Percentiles rank a stretch among this genome's conserved stretches.
Conservation (phyloP, 2,797 vertebrate species). For the Tympanoctomys barrerae region DNA sequence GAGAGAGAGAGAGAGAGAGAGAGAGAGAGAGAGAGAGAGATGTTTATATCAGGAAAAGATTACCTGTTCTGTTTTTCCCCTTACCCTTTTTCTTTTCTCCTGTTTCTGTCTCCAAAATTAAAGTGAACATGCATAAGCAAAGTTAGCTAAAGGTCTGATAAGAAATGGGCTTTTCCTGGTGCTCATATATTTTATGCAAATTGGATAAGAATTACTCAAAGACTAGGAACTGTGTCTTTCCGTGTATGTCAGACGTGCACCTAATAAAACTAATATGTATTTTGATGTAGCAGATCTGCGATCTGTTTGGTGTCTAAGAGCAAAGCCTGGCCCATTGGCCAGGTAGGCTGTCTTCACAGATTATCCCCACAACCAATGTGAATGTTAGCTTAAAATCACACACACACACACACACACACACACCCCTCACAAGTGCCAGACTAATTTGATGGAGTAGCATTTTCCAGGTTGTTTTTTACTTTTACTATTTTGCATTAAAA, state of each 20-base stretch:
- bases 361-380: background rate
- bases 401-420: background rate
- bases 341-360: background rate
- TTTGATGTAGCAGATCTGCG: background rate
- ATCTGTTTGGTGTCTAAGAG: background rate
- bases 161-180: background rate
- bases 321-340: background rate
- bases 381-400: constrained; percentile 38
- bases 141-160: constrained; percentile 2
- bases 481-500: constrained; percentile 68
- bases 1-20: background rate
- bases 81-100: background rate
- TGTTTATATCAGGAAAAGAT: background rate
- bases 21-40: background rate
- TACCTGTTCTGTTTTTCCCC: background rate
- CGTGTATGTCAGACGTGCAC: background rate
- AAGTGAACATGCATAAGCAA: constrained; percentile 26
- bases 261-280: background rate
- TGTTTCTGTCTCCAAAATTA: background rate
- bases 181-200: constrained; percentile 12
- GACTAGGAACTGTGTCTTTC: background rate
- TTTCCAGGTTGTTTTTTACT: constrained; percentile 56
- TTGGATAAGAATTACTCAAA: background rate
- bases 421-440: background rate
- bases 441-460: background rate